Evolutionary conservation across 2,113 vertebrate species (phyloP).

Genomic region (Okapia johnstoni): DNA sequence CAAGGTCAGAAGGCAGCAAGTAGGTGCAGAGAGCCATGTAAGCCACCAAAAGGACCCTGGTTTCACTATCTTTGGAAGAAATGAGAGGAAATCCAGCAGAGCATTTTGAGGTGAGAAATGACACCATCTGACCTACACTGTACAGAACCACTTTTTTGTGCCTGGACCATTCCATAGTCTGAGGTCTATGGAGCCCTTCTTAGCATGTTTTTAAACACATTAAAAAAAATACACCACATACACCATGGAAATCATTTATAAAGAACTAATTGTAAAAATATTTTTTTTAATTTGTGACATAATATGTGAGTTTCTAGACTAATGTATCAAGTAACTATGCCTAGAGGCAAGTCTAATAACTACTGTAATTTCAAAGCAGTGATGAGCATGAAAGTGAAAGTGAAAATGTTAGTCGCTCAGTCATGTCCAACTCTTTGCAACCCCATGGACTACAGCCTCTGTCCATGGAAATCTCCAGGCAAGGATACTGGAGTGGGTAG

Average conservation of each 20-base stretch:
- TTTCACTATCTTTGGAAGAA: background rate
- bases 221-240: background rate
- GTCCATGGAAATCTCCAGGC: background rate
- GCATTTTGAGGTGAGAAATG: background rate
- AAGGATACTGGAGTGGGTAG: background rate
- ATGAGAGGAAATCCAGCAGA: background rate
- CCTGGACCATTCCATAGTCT: background rate
- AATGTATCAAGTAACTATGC: background rate
- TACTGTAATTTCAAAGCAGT: background rate
- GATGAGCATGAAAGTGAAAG: background rate
- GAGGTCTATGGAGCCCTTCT: background rate
- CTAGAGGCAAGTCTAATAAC: background rate
- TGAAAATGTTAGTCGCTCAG: background rate
- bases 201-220: background rate
- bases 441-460: background rate
- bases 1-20: background rate
- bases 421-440: background rate
- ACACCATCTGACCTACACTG: background rate
- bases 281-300: background rate
- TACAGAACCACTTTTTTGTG: background rate
- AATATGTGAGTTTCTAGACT: background rate
- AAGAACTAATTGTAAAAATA: background rate
- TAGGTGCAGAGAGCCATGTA: background rate
- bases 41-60: background rate
- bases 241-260: background rate